Base-by-base conservation (phyloP, 2,888 invertebrate genomes). In the Theretra japonica region DNA sequence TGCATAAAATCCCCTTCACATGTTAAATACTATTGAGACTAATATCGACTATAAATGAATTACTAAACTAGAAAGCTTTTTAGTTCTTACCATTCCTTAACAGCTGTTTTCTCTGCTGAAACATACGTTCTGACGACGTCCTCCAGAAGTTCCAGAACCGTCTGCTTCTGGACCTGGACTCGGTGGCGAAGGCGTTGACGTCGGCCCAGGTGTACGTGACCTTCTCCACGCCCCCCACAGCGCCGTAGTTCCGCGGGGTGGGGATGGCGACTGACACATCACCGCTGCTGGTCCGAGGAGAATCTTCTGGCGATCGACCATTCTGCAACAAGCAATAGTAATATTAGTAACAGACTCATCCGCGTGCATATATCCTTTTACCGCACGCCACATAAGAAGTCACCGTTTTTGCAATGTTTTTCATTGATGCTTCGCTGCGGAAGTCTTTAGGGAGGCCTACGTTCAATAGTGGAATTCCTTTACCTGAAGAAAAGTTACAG, bases 141-240 rank as follows among this genome's bases (percentile, higher is more conserved):
- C 82, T 94, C 95, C 82, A 95, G 82, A 85, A 94, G 86, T 90
- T 94, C 95, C 88, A 94, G 85, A 85, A 90, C 71, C 84, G 90
- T 82, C 81, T 88, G 76, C 85, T 92, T 80, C 90, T 92, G 78
- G 83, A 87, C 71, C 93, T 90, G 75, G 95, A 95, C 73, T 95
- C 95, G 17, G 95, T 95, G 15, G 96, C 95, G 82, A 96, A 97
- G 0, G 97, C 97, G 86, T 97, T 97, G 76, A 98, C 92, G 75
- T 97, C 96, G 68, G 96, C 96, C 97, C 97, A 97, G 5, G 97
- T 96, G 89, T 97, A 97, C 0, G 96, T 96, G 73, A 97, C 95
- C 77, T 93, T 93, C 79, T 94, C 94, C 3, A 84, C 78, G 2
- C 88, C 90, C 0, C 91, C 90, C 70, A 94, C 92, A 50, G 93